These are phyloP conservation scores for Serrognathus titanus DNA, from an alignment of 2,888 invertebrate genomes.

Conservation along the genomic window DNA sequence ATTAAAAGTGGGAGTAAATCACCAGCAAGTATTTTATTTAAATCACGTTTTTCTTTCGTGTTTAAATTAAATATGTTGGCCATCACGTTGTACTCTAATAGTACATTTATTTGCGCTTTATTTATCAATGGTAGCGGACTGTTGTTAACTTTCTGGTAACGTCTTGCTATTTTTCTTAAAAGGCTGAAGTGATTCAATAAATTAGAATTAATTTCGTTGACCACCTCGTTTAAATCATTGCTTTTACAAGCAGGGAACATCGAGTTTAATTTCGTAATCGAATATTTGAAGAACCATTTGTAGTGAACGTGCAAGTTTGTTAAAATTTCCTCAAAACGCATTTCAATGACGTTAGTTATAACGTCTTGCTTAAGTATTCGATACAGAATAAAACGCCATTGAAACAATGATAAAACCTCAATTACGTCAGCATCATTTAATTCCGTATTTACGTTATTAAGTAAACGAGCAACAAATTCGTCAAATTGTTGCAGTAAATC, in stretches of 20 bases:
- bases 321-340: constrained; percentile 50
- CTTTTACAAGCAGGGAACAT: constrained; percentile 16
- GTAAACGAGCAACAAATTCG: constrained; percentile 45
- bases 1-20: constrained; percentile 21
- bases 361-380: constrained; percentile 42
- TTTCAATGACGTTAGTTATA: constrained; percentile 25
- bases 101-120: constrained; percentile 27
- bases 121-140: constrained; percentile 39
- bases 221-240: constrained; percentile 16
- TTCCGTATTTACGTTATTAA: constrained; percentile 37
- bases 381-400: constrained; percentile 50
- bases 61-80: constrained; percentile 27
- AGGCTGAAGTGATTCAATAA: constrained; percentile 37
- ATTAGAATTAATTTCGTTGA: constrained; percentile 34
- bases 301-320: constrained; percentile 66
- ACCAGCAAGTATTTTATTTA: constrained; percentile 18
- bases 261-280: constrained; percentile 43
- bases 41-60: constrained; percentile 14
- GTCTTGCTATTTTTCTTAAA: constrained; percentile 39
- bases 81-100: constrained; percentile 26
- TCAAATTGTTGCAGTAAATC: constrained; percentile 52
- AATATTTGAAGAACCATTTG: constrained; percentile 70
- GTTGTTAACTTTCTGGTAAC: constrained; percentile 35
- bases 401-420: constrained; percentile 50
- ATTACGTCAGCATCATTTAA: constrained; percentile 46